Percentiles rank a stretch among this genome's conserved stretches.
phyloP scores from a whole-genome alignment of 2,113 vertebrate genomes.

The Cyprinodon variegatus region DNA sequence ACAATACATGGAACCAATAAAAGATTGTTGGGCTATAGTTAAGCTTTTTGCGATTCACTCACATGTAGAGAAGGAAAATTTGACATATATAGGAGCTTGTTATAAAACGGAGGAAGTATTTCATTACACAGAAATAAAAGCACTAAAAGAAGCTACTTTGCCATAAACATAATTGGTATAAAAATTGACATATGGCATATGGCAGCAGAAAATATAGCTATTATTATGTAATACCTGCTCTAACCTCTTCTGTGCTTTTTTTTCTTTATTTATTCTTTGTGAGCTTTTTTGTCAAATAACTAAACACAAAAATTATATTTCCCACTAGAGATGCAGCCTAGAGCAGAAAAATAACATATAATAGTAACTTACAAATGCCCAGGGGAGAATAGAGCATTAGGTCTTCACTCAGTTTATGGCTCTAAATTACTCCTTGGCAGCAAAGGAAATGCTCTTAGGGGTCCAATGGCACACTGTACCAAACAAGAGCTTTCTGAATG shows the following conservation, averaged over 20 bases:
- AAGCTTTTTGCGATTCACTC: too few relatives aligned
- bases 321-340: background rate
- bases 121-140: too few relatives aligned
- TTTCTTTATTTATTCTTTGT: background rate
- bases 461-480: conserved; percentile 18
- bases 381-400: conserved; percentile 19
- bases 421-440: conserved; percentile 25
- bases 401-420: conserved; percentile 12
- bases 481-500: conserved; percentile 42
- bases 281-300: conserved; percentile 1
- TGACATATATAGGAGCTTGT: background rate
- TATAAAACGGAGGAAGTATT: too few relatives aligned
- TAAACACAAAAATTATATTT: background rate
- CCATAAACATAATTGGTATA: too few relatives aligned
- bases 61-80: background rate
- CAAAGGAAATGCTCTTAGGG: conserved; percentile 24
- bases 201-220: background rate
- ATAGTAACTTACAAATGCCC: background rate
- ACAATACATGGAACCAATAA: too few relatives aligned
- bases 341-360: conserved; percentile 12
- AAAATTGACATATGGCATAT: background rate
- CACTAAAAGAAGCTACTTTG: too few relatives aligned
- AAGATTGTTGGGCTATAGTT: too few relatives aligned
- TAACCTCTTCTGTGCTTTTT: background rate
- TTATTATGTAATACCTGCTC: background rate